A percentile compares a stretch with the other conserved stretches of the same genome.
These are phyloP conservation scores for Subacronicta megacephala DNA, from an alignment of 2,888 invertebrate genomes.

Conservation along the genomic window DNA sequence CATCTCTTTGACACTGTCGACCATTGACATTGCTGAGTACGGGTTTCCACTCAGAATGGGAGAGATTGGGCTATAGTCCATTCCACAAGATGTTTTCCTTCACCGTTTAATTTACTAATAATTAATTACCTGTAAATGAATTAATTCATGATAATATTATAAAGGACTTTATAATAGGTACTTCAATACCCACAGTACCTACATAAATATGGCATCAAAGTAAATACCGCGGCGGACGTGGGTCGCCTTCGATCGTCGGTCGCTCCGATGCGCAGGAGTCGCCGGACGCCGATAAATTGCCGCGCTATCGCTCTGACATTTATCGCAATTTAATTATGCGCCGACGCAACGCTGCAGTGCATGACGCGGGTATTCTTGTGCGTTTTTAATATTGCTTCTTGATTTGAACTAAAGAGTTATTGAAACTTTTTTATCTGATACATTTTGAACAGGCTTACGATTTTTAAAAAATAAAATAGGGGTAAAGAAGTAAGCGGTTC, in stretches of 20 bases:
- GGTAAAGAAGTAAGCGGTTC: too few relatives aligned
- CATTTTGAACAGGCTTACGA: too few relatives aligned
- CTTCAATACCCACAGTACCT: conserved; percentile 27
- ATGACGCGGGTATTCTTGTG: conserved; percentile 33
- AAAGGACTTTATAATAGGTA: not conserved
- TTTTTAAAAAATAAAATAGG: too few relatives aligned
- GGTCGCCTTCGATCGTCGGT: conserved; percentile 28
- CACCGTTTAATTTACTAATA: too few relatives aligned
- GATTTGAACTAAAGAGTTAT: not conserved
- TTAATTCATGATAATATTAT: not conserved
- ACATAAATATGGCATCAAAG: conserved; percentile 48
- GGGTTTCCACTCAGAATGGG: too few relatives aligned
- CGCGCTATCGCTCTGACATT: conserved; percentile 71
- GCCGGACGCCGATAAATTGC: conserved; percentile 65
- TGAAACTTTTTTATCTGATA: too few relatives aligned
- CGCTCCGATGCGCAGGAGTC: conserved; percentile 45
- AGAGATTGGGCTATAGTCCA: too few relatives aligned
- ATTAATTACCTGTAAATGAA: too few relatives aligned
- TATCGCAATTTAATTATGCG: conserved; percentile 79
- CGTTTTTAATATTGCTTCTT: conserved; percentile 3
- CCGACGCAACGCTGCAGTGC: conserved; percentile 48
- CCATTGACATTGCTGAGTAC: too few relatives aligned
- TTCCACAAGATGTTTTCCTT: too few relatives aligned
- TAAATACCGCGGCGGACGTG: conserved; percentile 51
- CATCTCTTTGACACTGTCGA: too few relatives aligned